Evolutionary conservation across 1,140 invertebrate species (phyloP).

Genomic region (Platorchestia sp.): DNA sequence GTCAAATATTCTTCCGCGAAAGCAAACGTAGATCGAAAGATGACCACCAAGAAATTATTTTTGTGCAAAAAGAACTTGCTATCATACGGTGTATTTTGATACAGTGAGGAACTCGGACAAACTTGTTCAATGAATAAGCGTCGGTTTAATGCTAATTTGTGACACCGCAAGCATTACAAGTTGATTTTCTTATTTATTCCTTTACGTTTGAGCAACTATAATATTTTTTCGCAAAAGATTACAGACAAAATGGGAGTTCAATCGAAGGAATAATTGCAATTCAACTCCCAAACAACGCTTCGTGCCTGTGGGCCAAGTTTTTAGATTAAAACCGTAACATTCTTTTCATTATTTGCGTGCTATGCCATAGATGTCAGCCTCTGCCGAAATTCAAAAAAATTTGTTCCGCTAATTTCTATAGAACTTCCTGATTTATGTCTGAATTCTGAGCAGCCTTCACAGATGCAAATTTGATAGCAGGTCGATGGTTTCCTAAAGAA

Average conservation of each 20-base stretch:
- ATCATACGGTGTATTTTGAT: background rate
- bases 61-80: no score
- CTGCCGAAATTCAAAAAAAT: background rate
- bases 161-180: background rate
- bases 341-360: background rate
- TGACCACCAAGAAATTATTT: no score
- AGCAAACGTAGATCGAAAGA: no score
- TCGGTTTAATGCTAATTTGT: background rate
- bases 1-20: no score
- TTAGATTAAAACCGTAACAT: background rate
- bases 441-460: background rate
- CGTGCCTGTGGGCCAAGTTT: background rate
- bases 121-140: background rate
- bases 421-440: constrained; percentile 13
- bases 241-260: background rate
- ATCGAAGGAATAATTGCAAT: background rate
- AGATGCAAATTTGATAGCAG: constrained; percentile 49
- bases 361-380: background rate
- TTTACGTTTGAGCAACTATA: background rate
- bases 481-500: constrained; percentile 43
- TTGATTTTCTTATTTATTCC: background rate
- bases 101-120: background rate
- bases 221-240: background rate
- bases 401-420: background rate
- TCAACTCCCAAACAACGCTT: background rate